These are phyloP conservation scores for Pandemis cinnamomeana DNA, from an alignment of 2,888 invertebrate species.

Conservation along the genomic window DNA sequence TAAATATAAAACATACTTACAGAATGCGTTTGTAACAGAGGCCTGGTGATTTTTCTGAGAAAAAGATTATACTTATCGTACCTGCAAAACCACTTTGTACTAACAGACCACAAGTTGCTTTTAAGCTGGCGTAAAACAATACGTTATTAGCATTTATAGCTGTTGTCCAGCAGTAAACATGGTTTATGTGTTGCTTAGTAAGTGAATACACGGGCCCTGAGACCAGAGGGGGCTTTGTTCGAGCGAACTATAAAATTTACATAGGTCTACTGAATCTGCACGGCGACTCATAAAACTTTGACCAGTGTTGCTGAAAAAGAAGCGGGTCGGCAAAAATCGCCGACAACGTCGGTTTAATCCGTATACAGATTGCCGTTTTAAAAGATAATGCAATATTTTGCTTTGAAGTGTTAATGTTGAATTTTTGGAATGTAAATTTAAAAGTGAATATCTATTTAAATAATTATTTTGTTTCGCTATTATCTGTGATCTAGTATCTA, in stretches of 20 bases:
- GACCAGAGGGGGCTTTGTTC: constrained; percentile 51
- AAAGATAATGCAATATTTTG: not conserved
- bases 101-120: constrained; percentile 4
- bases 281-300: constrained; percentile 60
- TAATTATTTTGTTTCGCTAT: not conserved
- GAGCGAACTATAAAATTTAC: constrained; percentile 68
- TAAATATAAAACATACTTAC: no score
- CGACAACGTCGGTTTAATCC: constrained; percentile 21
- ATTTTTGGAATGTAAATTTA: not conserved
- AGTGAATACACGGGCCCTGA: constrained; percentile 53
- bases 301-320: constrained; percentile 36
- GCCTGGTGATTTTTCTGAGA: not conserved
- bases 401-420: not conserved
- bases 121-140: constrained; percentile 25
- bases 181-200: constrained; percentile 55
- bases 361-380: not conserved
- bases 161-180: constrained; percentile 38
- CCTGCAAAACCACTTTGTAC: constrained; percentile 4
- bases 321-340: constrained; percentile 32
- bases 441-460: not conserved
- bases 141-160: constrained; percentile 37
- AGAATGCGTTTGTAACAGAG: not conserved
- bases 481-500: not conserved
- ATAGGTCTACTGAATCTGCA: constrained; percentile 60
- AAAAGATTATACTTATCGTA: not conserved